A percentile compares a stretch with the other conserved stretches of the same genome.
phyloP scores from a whole-genome alignment of 2,888 invertebrate species.

The Agriopis leucophaearia region DNA sequence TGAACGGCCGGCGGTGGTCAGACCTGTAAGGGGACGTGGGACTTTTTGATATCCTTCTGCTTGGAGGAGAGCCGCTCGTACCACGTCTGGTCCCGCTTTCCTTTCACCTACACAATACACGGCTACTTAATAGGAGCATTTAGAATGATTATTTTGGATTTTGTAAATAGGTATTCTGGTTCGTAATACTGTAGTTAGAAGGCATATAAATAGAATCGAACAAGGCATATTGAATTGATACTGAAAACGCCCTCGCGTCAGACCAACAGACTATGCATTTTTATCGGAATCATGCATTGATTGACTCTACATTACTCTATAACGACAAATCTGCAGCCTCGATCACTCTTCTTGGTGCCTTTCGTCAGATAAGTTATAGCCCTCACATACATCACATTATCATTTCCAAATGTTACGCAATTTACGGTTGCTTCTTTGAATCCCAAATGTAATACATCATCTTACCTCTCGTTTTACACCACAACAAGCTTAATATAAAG shows the following conservation, averaged over 20 bases:
- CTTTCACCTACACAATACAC: constrained; percentile 68
- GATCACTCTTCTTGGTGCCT: no score
- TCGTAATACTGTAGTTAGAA: no score
- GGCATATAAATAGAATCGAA: no score
- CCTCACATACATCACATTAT: neutral
- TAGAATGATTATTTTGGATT: neutral
- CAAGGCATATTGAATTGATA: no score
- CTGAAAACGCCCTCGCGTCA: no score
- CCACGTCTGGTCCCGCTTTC: constrained; percentile 73
- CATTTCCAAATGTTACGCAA: neutral
- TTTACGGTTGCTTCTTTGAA: constrained; percentile 24
- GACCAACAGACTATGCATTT: neutral
- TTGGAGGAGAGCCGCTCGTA: constrained; percentile 78
- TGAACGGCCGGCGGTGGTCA: constrained; percentile 47
- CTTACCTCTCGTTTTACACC: constrained; percentile 28
- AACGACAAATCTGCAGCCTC: no score
- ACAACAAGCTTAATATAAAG: constrained; percentile 11
- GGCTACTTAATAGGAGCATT: constrained; percentile 10
- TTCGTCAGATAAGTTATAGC: no score
- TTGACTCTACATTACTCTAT: no score
- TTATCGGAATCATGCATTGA: neutral
- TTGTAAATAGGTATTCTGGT: neutral
- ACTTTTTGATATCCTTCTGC: constrained; percentile 63
- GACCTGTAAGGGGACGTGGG: constrained; percentile 74
- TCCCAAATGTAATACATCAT: constrained; percentile 35